phyloP scores from a whole-genome alignment of 2,888 invertebrate genomes.

The Papilio elwesi region DNA sequence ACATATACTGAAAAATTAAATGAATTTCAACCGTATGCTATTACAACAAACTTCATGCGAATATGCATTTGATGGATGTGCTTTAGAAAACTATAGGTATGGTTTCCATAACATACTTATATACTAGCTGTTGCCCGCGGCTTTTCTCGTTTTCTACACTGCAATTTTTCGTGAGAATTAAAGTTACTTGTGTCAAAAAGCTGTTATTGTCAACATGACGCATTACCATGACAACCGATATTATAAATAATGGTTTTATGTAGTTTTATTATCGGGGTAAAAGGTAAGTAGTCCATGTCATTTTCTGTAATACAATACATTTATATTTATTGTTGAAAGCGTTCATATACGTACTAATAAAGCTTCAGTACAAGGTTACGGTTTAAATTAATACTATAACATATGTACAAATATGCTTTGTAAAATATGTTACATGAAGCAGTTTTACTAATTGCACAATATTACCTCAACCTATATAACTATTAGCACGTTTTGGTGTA shows the following conservation, averaged over 20 bases:
- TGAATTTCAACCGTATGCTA: not conserved
- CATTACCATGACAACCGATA: too few species aligned
- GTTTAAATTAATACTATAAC: not conserved
- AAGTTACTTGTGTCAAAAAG: too few species aligned
- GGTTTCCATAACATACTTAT: not conserved
- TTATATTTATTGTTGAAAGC: too few species aligned
- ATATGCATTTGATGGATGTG: not conserved
- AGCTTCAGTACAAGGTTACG: not conserved
- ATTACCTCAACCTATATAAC: not conserved
- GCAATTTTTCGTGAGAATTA: too few species aligned
- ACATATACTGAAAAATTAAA: not conserved
- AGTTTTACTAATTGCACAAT: not conserved
- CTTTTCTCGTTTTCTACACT: too few species aligned
- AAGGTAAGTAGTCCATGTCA: too few species aligned
- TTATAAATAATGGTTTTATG: too few species aligned
- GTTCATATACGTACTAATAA: not conserved
- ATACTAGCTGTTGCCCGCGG: too few species aligned
- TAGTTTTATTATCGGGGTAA: too few species aligned
- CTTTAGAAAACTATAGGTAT: not conserved
- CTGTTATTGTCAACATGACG: too few species aligned
- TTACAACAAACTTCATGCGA: not conserved
- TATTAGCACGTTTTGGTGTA: slow-evolving; percentile 4
- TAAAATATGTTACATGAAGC: not conserved
- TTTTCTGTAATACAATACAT: too few species aligned
- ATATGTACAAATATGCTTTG: not conserved